phyloP scores from a whole-genome alignment of 64 coral and sea anemone species.

The Acropora tenuis region DNA sequence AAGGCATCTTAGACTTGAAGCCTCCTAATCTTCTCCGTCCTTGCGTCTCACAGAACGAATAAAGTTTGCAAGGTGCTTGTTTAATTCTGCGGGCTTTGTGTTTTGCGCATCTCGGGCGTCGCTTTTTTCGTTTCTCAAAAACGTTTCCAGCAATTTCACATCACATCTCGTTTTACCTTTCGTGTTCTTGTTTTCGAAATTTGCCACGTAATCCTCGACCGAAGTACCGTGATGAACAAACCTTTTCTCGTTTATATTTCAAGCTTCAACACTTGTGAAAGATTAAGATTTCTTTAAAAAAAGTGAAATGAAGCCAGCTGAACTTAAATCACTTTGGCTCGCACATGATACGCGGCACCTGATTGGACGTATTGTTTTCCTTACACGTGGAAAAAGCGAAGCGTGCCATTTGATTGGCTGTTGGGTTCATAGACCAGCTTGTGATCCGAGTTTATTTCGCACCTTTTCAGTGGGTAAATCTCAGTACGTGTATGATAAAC shows the following conservation, averaged over 20 bases:
- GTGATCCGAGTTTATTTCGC: background rate
- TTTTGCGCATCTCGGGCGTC: background rate
- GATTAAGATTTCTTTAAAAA: too few species aligned
- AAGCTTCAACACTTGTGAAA: background rate
- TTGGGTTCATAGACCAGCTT: background rate
- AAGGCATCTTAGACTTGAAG: background rate
- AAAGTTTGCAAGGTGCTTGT: background rate
- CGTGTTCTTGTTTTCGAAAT: background rate
- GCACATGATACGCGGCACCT: background rate
- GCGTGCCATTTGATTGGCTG: background rate
- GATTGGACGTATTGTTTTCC: slow-evolving; percentile 8
- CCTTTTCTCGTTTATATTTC: background rate
- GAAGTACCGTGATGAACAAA: background rate
- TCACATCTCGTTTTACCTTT: background rate
- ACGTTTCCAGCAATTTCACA: background rate
- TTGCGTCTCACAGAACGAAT: background rate
- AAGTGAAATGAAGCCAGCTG: background rate
- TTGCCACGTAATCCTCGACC: background rate
- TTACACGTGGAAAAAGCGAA: background rate
- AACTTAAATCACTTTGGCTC: too few species aligned
- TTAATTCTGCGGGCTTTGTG: background rate
- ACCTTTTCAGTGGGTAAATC: background rate
- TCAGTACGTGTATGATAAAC: background rate
- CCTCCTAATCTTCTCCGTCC: background rate
- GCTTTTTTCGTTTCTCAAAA: background rate